Conservation (phyloP, 1,140 invertebrate genomes). For the Cylas formicarius region DNA sequence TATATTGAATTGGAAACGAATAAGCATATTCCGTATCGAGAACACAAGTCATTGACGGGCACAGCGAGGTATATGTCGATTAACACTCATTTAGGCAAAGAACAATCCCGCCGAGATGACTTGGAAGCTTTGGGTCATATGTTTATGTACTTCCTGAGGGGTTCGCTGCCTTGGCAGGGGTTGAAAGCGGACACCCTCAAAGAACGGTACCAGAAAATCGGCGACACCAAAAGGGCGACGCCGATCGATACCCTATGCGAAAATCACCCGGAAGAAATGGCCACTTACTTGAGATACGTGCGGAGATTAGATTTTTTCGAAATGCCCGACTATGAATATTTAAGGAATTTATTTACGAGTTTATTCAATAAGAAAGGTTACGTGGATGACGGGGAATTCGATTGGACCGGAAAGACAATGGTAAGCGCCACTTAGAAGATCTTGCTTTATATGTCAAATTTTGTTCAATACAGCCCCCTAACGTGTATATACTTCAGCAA, state of each 20-base stretch:
- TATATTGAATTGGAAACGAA: conserved; percentile 99
- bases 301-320: conserved; percentile 98
- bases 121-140: conserved; percentile 98
- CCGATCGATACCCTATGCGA: conserved; percentile 97
- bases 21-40: conserved; percentile 99
- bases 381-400: conserved; percentile 92
- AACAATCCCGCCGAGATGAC: conserved; percentile 98
- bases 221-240: conserved; percentile 96
- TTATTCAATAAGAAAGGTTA: conserved; percentile 90
- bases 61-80: conserved; percentile 99
- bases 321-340: conserved; percentile 98
- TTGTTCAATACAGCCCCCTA: conserved; percentile 51
- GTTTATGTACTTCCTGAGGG: conserved; percentile 99
- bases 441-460: too few species aligned
- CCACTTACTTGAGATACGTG: conserved; percentile 95
- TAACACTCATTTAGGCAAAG: conserved; percentile 99
- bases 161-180: conserved; percentile 99
- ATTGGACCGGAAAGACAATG: conserved; percentile 97
- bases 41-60: conserved; percentile 97
- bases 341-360: conserved; percentile 90
- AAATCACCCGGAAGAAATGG: conserved; percentile 95
- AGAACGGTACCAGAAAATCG: conserved; percentile 99
- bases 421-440: too few species aligned
- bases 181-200: conserved; percentile 99
- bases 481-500: conserved; percentile 67